phyloP scores from a whole-genome alignment of 1,140 invertebrate species.

The Trachelipus rathkii region DNA sequence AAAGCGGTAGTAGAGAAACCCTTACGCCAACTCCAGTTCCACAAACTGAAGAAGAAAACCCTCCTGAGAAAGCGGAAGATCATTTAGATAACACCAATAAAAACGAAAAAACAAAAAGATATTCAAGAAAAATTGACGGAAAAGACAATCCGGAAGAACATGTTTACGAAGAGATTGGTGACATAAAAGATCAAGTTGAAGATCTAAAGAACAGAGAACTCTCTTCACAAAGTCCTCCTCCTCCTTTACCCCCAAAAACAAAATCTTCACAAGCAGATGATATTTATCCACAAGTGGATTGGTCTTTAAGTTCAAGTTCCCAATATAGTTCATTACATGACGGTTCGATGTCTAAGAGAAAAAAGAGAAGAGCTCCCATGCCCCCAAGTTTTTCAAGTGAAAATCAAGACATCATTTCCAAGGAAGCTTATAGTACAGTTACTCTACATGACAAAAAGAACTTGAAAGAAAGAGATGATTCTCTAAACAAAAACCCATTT shows the following conservation, averaged over 20 bases:
- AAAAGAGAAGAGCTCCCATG: constrained; percentile 41
- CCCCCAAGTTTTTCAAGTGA: constrained; percentile 32
- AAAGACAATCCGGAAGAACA: constrained; percentile 39
- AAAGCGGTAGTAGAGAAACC: background rate
- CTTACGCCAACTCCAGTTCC: background rate
- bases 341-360: constrained; percentile 31
- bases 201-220: constrained; percentile 34
- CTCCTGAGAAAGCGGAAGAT: background rate
- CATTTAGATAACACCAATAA: background rate
- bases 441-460: constrained; percentile 8
- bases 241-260: constrained; percentile 38
- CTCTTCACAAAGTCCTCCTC: constrained; percentile 28
- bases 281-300: constrained; percentile 27
- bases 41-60: background rate
- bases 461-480: background rate
- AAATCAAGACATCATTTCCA: background rate
- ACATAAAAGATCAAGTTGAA: constrained; percentile 38
- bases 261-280: constrained; percentile 28
- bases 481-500: constrained; percentile 33
- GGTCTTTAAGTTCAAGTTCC: constrained; percentile 31
- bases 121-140: background rate
- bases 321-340: constrained; percentile 24
- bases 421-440: constrained; percentile 1
- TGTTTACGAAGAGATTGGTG: constrained; percentile 43
- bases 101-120: background rate